These are phyloP conservation scores for Megalopta genalis DNA, from an alignment of 1,140 invertebrate genomes.

Conservation along the genomic window DNA sequence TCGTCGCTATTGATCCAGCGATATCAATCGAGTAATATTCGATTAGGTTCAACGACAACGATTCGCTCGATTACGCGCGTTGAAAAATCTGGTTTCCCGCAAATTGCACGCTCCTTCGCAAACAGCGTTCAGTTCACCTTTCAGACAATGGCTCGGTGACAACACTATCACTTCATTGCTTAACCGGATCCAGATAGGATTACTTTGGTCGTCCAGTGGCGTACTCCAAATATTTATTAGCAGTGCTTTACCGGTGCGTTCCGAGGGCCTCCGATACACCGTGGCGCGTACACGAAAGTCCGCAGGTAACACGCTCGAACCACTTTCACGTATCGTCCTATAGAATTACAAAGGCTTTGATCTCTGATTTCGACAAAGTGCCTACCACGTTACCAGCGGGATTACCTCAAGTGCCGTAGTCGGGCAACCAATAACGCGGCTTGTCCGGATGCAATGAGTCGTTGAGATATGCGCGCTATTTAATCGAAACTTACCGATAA, in stretches of 20 bases:
- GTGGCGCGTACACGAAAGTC: constrained; percentile 2
- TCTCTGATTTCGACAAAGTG: constrained; percentile 48
- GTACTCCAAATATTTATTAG: not conserved
- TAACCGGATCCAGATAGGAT: constrained; percentile 5
- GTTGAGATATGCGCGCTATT: constrained; percentile 13
- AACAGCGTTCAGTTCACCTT: too few species aligned
- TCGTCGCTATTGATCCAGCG: too few species aligned
- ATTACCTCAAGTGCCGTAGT: constrained; percentile 43
- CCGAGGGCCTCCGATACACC: not conserved
- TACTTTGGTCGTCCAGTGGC: not conserved
- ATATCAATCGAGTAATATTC: too few species aligned
- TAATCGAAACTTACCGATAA: constrained; percentile 2
- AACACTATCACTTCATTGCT: not conserved
- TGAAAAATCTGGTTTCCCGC: too few species aligned
- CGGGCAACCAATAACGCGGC: constrained; percentile 9
- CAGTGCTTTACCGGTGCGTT: constrained; percentile 10
- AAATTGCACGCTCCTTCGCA: too few species aligned
- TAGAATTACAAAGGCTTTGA: constrained; percentile 62
- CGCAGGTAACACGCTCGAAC: constrained; percentile 31
- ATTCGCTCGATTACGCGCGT: too few species aligned
- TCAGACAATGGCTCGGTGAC: too few species aligned
- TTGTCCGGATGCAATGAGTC: constrained; percentile 2
- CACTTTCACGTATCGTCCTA: constrained; percentile 44
- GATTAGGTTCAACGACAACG: too few species aligned
- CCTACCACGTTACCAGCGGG: not conserved